Evolutionary conservation across 2,797 vertebrate species (phyloP), one percentile per base, ranked within the genome.

Genomic region (Cheracebus regulus): DNA sequence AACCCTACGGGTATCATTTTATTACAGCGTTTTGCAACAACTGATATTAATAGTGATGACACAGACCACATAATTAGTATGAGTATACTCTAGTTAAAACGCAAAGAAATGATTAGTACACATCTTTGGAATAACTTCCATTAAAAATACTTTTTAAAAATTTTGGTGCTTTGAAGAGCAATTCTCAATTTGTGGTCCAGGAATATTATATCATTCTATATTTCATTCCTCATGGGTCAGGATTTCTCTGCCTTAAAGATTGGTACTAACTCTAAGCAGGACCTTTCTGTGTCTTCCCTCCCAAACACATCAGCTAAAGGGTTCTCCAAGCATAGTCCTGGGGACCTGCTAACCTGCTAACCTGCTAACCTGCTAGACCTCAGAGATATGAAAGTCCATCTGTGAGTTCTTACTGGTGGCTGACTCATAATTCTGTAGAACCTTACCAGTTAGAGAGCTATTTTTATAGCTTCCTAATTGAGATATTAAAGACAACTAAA

Each of bases 71-170:
- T 97, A 96, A 97, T 73, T 93, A 86, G 57, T 83, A 46, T 52
- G 36, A 93, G 24, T 79, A 83, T 70, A 28, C 20, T 28, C 58
- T 46, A 75, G 82, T 88, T 95, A 82, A 97, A 97, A 97, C 87
- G 87, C 82, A 96, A 79, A 93, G 61, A 83, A 87, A 85, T 94
- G 48, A 92, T 95, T 94, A 92, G 28, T n/a, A 46, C 28, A 64
- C 28, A 72, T 73, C 86, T 94, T 93, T 7, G 41, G 90, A 90
- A 70, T 90, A 85, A 79, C 90, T 96, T 92, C 48, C 52, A 93
- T 82, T 96, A 48, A 94, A 96, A 94, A 79, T 26, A 8, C n/a
- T 88, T 93, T 73, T 96, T 96, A 48, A 92, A 95, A 89, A 70
- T 55, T 14, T n/a, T 73, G 24, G 24, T 55, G 19, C 78, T 93